Evolutionary conservation across 2,797 vertebrate species (phyloP).

Genomic region (Trichosurus vulpecula): DNA sequence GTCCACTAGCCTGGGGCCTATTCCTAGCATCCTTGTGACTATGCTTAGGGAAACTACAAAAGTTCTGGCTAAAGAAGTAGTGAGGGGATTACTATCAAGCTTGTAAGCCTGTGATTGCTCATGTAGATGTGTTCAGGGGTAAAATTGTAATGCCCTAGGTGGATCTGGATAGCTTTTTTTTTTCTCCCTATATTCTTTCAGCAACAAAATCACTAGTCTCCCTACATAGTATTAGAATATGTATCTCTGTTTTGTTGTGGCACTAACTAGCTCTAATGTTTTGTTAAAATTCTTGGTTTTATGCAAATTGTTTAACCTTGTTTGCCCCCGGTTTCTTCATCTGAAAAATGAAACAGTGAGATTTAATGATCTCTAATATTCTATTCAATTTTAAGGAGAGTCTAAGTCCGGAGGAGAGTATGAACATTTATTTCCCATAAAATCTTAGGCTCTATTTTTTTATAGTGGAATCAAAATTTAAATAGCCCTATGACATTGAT

Average conservation of each 20-base stretch:
- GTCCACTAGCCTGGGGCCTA: too few species aligned
- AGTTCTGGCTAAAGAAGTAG: not conserved
- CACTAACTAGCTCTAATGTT: not conserved
- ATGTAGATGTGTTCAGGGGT: not conserved
- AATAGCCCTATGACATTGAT: too few species aligned
- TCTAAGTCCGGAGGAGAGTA: too few species aligned
- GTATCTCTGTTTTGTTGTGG: not conserved
- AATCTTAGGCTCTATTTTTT: too few species aligned
- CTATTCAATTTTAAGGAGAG: not conserved
- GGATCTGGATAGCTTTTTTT: not conserved
- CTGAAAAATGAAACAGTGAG: not conserved
- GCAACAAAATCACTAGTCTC: not conserved
- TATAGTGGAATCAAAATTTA: too few species aligned
- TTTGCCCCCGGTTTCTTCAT: not conserved
- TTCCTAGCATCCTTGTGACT: not conserved
- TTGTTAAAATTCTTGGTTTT: too few species aligned
- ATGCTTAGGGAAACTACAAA: not conserved
- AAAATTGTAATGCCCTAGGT: not conserved
- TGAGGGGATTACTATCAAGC: not conserved
- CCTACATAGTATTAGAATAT: not conserved
- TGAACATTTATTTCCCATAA: too few species aligned
- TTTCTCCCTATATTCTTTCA: not conserved
- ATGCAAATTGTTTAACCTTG: not conserved
- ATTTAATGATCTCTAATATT: not conserved
- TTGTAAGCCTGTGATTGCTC: not conserved